These are phyloP conservation scores for Drosophila simulans DNA, from an alignment of 1,140 invertebrate genomes.

Conservation along the genomic window DNA sequence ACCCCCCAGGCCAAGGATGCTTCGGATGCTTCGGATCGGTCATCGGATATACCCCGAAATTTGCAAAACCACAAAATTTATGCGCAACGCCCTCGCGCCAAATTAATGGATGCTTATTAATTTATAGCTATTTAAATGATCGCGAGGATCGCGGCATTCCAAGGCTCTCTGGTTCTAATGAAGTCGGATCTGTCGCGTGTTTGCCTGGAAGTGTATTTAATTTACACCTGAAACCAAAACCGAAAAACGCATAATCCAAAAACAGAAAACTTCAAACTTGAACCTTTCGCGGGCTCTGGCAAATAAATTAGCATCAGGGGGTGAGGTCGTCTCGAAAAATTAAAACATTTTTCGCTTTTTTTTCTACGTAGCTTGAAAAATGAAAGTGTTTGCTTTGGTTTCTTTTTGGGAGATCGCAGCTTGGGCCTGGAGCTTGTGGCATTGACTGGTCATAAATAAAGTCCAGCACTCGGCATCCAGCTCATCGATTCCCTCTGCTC, in stretches of 20 bases:
- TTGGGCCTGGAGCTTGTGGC: constrained; percentile 68
- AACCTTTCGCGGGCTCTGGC: constrained; percentile 66
- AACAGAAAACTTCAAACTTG: constrained; percentile 56
- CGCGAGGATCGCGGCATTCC: constrained; percentile 67
- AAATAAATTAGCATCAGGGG: constrained; percentile 81
- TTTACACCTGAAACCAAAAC: constrained; percentile 81
- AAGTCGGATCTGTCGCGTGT: constrained; percentile 73
- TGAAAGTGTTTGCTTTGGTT: constrained; percentile 79
- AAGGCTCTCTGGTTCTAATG: constrained; percentile 56
- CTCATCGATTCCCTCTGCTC: constrained; percentile 60
- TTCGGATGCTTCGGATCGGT: constrained; percentile 21
- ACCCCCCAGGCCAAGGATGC: constrained; percentile 27
- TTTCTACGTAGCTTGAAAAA: constrained; percentile 58
- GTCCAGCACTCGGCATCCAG: constrained; percentile 58
- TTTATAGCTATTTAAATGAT: constrained; percentile 83
- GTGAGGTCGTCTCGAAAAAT: constrained; percentile 64
- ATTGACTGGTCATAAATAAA: constrained; percentile 78
- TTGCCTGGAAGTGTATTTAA: constrained; percentile 71
- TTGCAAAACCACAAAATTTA: constrained; percentile 55
- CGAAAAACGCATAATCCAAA: constrained; percentile 5
- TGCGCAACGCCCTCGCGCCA: constrained; percentile 77
- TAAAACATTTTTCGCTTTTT: constrained; percentile 66
- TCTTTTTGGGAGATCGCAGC: constrained; percentile 46
- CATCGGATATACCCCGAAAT: constrained; percentile 51
- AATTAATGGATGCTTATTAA: constrained; percentile 83